Evolutionary conservation across 2,797 vertebrate species (phyloP).

Genomic region (Spheniscus humboldti): DNA sequence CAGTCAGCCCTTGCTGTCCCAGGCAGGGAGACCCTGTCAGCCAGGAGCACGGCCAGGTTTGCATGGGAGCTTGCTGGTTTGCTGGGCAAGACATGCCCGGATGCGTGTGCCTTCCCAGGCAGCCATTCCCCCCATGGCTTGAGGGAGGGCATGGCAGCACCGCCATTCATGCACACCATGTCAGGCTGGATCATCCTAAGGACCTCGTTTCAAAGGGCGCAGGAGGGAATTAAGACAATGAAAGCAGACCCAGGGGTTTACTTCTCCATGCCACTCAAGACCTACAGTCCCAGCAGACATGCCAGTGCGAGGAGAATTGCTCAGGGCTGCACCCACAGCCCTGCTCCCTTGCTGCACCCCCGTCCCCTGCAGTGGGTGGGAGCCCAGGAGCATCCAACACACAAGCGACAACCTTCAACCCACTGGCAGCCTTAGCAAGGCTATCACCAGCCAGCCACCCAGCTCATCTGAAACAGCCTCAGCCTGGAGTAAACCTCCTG

Average conservation of each 20-base stretch:
- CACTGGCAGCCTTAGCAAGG: neutral
- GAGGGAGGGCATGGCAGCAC: neutral
- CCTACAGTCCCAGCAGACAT: fast-evolving
- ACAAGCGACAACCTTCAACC: neutral
- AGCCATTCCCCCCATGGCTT: neutral
- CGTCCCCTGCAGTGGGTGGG: neutral
- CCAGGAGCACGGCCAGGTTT: neutral
- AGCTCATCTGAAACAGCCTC: neutral
- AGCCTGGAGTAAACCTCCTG: neutral
- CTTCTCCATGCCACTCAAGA: neutral
- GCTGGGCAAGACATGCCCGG: no score
- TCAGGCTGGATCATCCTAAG: neutral
- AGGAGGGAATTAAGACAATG: neutral
- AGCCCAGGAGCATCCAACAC: neutral
- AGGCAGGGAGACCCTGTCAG: fast-evolving
- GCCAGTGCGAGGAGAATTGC: fast-evolving
- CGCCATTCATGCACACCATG: fast-evolving
- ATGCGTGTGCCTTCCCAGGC: fast-evolving
- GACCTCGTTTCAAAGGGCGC: fast-evolving
- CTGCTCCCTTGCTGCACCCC: neutral
- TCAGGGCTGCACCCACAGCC: neutral
- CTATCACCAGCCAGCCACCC: neutral
- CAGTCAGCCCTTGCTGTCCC: fast-evolving
- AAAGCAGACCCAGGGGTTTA: neutral
- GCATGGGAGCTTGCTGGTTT: neutral